phyloP scores from a whole-genome alignment of 2,113 vertebrate genomes.

The Pituophis catenifer region DNA sequence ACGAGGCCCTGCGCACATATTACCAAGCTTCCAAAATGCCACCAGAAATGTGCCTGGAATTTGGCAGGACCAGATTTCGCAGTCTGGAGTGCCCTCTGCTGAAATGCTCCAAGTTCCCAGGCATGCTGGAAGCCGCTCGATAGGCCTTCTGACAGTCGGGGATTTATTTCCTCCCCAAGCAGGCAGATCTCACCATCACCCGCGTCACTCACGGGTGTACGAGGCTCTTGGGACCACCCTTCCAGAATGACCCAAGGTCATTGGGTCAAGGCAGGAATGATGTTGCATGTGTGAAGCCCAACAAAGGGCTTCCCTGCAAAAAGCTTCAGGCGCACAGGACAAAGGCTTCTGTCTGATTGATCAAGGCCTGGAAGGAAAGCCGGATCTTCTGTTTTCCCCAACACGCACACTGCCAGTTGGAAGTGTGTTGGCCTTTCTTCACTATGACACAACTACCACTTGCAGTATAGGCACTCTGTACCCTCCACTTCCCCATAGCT shows the following conservation, averaged over 20 bases:
- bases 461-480: background rate
- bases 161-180: background rate
- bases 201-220: accelerated
- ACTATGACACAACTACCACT: background rate
- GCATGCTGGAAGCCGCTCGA: conserved; percentile 2
- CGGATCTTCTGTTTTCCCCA: background rate
- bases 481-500: background rate
- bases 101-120: conserved; percentile 74
- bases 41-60: conserved; percentile 53
- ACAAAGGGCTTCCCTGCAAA: background rate
- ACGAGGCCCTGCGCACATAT: conserved; percentile 81
- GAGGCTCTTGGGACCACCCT: background rate
- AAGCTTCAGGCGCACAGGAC: background rate
- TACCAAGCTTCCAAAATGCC: conserved; percentile 78
- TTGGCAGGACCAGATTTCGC: conserved; percentile 77
- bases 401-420: too few species aligned
- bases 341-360: background rate
- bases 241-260: background rate
- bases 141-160: background rate
- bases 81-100: conserved; percentile 87
- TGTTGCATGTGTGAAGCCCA: background rate
- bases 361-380: background rate
- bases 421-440: background rate
- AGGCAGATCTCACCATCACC: background rate
- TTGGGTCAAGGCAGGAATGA: background rate